Percentiles rank a stretch among this genome's conserved stretches.
These are phyloP conservation scores for Zingel zingel DNA, from an alignment of 2,113 vertebrate genomes.

Conservation along the genomic window DNA sequence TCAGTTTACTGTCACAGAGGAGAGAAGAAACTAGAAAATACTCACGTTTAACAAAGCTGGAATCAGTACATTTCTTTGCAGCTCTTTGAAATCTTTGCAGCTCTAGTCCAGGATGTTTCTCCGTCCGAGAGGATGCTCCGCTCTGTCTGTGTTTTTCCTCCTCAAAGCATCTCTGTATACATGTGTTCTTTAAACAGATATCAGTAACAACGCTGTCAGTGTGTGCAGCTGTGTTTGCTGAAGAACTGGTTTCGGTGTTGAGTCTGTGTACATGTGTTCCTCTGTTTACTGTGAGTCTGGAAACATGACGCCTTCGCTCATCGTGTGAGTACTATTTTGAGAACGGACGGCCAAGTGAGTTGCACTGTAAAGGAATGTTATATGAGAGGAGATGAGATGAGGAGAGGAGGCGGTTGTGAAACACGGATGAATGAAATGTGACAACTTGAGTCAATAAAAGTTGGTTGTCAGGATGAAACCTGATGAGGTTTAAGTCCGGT, in stretches of 20 bases:
- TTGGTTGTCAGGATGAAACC: not conserved
- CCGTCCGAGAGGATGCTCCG: too few relatives aligned
- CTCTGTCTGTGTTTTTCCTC: too few relatives aligned
- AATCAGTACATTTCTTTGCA: too few relatives aligned
- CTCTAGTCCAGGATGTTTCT: too few relatives aligned
- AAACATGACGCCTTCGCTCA: not conserved
- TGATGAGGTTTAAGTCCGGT: not conserved
- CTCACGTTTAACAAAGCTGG: too few relatives aligned
- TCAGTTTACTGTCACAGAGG: too few relatives aligned
- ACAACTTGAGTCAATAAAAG: not conserved
- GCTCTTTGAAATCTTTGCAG: too few relatives aligned
- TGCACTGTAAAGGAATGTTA: not conserved
- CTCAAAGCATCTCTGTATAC: too few relatives aligned
- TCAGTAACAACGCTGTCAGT: too few relatives aligned
- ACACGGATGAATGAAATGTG: not conserved
- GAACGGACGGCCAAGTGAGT: not conserved
- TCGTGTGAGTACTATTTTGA: not conserved
- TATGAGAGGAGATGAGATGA: not conserved
- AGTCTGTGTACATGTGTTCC: not conserved
- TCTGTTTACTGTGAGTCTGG: not conserved
- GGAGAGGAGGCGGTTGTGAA: not conserved
- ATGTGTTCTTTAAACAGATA: too few relatives aligned
- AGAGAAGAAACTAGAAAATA: too few relatives aligned
- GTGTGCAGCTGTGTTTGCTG: not conserved
- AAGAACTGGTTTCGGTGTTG: not conserved